phyloP scores from a whole-genome alignment of 2,113 vertebrate species.

The Gambusia holbrooki region DNA sequence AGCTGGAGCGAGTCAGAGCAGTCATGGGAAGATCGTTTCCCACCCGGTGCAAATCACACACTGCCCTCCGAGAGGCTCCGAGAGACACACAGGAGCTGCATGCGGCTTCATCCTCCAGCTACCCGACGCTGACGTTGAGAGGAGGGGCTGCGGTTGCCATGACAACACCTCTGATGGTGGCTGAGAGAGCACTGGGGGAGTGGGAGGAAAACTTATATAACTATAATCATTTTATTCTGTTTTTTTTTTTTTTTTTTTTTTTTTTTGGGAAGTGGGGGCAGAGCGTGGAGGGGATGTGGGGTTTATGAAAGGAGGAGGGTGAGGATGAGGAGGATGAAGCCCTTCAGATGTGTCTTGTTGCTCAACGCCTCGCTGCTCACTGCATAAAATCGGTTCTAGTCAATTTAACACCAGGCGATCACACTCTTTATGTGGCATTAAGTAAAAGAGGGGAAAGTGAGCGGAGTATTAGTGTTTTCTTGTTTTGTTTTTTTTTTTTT shows the following conservation, averaged over 20 bases:
- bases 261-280: constrained; percentile 15
- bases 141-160: constrained; percentile 71
- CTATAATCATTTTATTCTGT: constrained; percentile 56
- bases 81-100: constrained; percentile 65
- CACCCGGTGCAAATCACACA: constrained; percentile 51
- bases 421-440: constrained; percentile 66
- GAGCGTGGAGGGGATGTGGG: not conserved
- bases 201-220: constrained; percentile 79
- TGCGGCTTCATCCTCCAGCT: constrained; percentile 72
- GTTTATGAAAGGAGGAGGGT: not conserved
- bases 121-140: constrained; percentile 72
- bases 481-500: constrained; percentile 15
- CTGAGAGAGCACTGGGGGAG: constrained; percentile 55
- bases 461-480: constrained; percentile 1
- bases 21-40: constrained; percentile 33
- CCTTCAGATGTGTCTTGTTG: constrained; percentile 65
- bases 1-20: constrained; percentile 26
- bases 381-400: constrained; percentile 68
- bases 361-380: constrained; percentile 29
- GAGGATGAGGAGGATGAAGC: constrained; percentile 22
- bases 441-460: constrained; percentile 8
- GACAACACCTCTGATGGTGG: constrained; percentile 67
- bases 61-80: constrained; percentile 62
- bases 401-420: constrained; percentile 69
- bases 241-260: constrained; percentile 41